Evolutionary conservation across 2,888 invertebrate species (phyloP), one percentile per base, ranked within the genome.

Genomic region (Drosophila demipolita): DNA sequence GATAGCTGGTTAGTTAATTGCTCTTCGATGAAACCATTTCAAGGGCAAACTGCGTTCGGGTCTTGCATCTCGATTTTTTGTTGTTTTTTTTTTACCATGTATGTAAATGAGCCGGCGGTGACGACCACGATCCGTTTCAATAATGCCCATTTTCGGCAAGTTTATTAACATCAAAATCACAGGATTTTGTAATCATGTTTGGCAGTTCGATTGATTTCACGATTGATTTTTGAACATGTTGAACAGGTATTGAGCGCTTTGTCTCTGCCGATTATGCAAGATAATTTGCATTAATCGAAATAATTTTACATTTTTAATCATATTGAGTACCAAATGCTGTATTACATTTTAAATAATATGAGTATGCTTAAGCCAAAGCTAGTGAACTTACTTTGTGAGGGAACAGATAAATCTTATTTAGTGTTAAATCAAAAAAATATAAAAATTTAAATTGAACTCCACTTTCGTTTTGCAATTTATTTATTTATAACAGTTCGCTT

Each of bases 91-190:
- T 73, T 12, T 48, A 12, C 7, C 65, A 66, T 57, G 20, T 38
- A 84, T 84, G 89, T 77, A 84, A 84, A 84, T 87, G 85, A 89
- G 60, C 83, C 83, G 84, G 79, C 64, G 65, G 45, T 45, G 45
- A 45, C 15, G 45, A 45, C 83, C 84, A 81, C 83, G 36, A 77
- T 78, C 73, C 81, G 81, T 60, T 81, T 81, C 57, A 60, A 57
- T 61, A 83, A 80, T 80, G 88, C 67, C 87, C 82, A 84, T 78
- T 83, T 83, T 86, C 74, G 61, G 82, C 84, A 78, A 83, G 32
- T 67, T 72, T 68, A 57, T 66, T 67, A 76, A 82, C 59, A 68
- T 75, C 63, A 62, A 50, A 58, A 42, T 3, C 20, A 15, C 4
- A 26, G 8, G 54, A 42, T 78, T 59, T 77, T 78, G 81, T 40